Base-by-base conservation (phyloP, 2,888 invertebrate genomes). In the Metellina segmentata region DNA sequence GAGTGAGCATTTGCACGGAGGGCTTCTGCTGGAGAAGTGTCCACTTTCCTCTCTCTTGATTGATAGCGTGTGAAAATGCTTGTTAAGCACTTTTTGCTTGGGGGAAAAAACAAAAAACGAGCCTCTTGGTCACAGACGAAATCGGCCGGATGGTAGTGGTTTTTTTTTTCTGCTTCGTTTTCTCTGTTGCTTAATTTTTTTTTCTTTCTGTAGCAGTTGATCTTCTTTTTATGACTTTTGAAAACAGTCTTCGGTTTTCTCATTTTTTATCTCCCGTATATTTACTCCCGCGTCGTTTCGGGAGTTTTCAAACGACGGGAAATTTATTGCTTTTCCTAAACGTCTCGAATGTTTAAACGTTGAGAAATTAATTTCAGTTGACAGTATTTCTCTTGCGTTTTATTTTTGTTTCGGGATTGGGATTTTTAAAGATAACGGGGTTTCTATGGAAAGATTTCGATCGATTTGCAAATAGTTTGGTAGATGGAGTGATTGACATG, bases 301-400 rank as follows among this genome's bases (percentile, higher is more conserved):
- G 20, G 71, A 71, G 82, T 51, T 51, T 70, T 82, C 49, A 61
- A 70, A 70, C 34, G 53, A n/a, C 53, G 52, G 16, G 34, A 81
- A 81, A 87, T 81, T 87, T 87, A 87, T 87, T 61, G 72, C 87
- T 34, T 72, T 71, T 16, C 79, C 53, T 87, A 87, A 87, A 81
- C 52, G 52, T 34, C 20, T 72, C 79, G 52, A 87, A 87, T 81
- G 72, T 34, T 87, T 81, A 81, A 72, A 20, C 51, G 52, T n/a
- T 48, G 61, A 51, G 78, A 81, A 87, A 87, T 87, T 87, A 87
- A 87, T 87, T 81, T 87, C 72, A 48, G 52, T 11, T 85, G 85
- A 53, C 85, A 85, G 72, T 19, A 13, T 20, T 79, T 79, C 34
- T 69, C 61, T 61, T 16, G 61, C 61, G 61, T 61, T 20, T 61